phyloP scores from a whole-genome alignment of 2,113 vertebrate genomes.

The Corythoichthys haematopterus region DNA sequence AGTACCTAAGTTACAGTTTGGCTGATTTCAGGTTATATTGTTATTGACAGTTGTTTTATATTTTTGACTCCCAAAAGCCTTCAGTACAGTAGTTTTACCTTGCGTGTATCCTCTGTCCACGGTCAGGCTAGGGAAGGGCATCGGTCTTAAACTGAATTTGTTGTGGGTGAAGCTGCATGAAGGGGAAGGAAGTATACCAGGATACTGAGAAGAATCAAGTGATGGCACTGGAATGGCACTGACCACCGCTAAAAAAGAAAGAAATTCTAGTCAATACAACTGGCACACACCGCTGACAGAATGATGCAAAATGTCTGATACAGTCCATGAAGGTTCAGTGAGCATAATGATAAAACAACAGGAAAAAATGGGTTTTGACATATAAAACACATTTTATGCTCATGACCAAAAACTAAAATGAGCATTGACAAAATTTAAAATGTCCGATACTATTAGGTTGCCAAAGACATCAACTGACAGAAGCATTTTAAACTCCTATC shows the following conservation, averaged over 20 bases:
- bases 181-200: constrained; percentile 86
- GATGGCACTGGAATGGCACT: constrained; percentile 91
- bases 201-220: constrained; percentile 87
- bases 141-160: constrained; percentile 85
- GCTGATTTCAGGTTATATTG: too few relatives aligned
- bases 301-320: not conserved
- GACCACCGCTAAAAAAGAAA: constrained; percentile 78
- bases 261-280: not conserved
- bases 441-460: too few relatives aligned
- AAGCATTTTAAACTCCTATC: too few relatives aligned
- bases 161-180: constrained; percentile 86
- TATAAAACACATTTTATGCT: too few relatives aligned
- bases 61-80: not conserved
- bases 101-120: constrained; percentile 83
- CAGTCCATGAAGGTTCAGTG: not conserved
- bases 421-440: too few relatives aligned
- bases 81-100: constrained; percentile 50
- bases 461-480: too few relatives aligned
- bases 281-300: not conserved
- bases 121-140: constrained; percentile 85
- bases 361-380: too few relatives aligned
- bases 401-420: too few relatives aligned
- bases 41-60: not conserved
- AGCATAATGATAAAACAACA: too few relatives aligned
- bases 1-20: too few relatives aligned